Conservation (phyloP, 2,113 vertebrate genomes). For the Saccopteryx leptura region DNA sequence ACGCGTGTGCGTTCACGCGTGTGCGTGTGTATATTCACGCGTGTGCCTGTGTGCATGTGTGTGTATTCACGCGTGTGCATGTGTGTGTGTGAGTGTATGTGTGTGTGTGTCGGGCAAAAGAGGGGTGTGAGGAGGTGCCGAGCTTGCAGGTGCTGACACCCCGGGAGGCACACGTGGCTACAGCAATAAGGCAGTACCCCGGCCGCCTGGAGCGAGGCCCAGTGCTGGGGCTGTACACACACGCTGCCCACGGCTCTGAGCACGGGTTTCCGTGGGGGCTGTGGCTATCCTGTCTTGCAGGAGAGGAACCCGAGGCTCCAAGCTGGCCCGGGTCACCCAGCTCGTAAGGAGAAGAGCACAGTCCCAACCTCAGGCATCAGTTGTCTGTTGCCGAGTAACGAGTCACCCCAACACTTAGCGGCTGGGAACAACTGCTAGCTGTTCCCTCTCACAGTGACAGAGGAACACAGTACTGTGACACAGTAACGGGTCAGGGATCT, state of each 20-base stretch:
- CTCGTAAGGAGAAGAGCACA: neutral
- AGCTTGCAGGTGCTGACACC: neutral
- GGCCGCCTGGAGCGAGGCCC: neutral
- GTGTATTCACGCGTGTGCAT: no score
- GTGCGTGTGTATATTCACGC: rapidly evolving
- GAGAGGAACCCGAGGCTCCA: neutral
- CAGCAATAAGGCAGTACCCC: rapidly evolving
- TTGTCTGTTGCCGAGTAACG: no score
- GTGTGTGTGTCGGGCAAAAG: no score
- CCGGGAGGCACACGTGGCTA: neutral
- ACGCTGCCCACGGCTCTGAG: rapidly evolving
- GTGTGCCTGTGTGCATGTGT: rapidly evolving
- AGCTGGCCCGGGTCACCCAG: neutral
- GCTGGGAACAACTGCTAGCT: neutral
- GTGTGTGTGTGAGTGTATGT: neutral
- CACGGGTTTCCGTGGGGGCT: rapidly evolving
- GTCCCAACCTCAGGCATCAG: rapidly evolving
- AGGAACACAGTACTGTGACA: no score
- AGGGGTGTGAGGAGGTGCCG: neutral
- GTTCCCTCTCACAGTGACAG: no score
- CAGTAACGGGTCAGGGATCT: neutral
- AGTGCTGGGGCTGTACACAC: rapidly evolving
- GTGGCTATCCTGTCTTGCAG: rapidly evolving
- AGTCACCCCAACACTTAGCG: no score
- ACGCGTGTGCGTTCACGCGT: no score